Evolutionary conservation across 2,113 vertebrate genomes (phyloP).

Genomic region (Hassar affinis): DNA sequence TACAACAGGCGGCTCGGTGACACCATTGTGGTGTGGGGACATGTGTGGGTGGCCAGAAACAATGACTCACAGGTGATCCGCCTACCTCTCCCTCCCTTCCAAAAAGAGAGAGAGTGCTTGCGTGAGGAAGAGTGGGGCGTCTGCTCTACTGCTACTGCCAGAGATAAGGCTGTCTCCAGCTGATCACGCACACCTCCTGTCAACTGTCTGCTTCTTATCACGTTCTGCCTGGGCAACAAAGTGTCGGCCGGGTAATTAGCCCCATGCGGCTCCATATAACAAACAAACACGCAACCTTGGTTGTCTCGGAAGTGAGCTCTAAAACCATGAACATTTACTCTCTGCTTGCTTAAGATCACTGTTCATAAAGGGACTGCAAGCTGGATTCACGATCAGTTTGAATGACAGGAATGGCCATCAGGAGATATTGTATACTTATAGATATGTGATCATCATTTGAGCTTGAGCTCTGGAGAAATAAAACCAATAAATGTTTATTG

Average conservation of each 20-base stretch:
- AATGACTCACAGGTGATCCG: constrained; percentile 70
- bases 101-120: constrained; percentile 50
- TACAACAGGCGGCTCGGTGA: constrained; percentile 56
- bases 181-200: constrained; percentile 73
- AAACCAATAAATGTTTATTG: background rate
- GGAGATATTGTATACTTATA: background rate
- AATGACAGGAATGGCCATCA: background rate
- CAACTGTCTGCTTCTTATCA: constrained; percentile 77
- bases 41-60: constrained; percentile 54
- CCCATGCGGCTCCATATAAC: constrained; percentile 54
- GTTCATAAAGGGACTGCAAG: background rate
- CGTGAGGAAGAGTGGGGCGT: constrained; percentile 72
- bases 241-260: constrained; percentile 73
- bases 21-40: constrained; percentile 34
- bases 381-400: background rate
- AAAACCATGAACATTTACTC: constrained; percentile 5
- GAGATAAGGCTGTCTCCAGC: constrained; percentile 79
- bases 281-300: constrained; percentile 23
- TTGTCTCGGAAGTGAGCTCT: constrained; percentile 15
- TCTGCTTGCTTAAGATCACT: background rate
- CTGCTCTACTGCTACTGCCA: constrained; percentile 66
- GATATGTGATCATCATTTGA: background rate
- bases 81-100: constrained; percentile 26
- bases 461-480: background rate
- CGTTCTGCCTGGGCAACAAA: constrained; percentile 46